Conservation (phyloP, 2,797 vertebrate species). For the Cyprinodon diabolis region DNA sequence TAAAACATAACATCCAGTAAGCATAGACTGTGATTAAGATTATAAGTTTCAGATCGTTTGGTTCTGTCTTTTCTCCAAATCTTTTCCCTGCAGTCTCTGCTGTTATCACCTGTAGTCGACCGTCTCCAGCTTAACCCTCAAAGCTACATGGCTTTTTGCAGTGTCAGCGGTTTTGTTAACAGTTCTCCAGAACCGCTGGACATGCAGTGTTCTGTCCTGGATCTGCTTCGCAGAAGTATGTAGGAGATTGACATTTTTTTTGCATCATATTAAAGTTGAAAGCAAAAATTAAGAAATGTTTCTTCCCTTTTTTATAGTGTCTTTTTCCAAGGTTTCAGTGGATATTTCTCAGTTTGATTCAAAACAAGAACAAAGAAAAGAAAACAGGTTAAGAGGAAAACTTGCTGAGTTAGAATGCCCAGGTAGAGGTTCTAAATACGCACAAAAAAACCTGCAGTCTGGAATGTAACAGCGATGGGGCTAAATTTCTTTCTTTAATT, state of each 20-base stretch:
- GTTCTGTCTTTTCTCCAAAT: constrained; percentile 19
- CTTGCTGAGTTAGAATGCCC: constrained; percentile 30
- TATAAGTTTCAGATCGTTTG: background rate
- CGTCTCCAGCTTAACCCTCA: constrained; percentile 40
- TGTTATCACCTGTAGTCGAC: constrained; percentile 75
- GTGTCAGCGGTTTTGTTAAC: constrained; percentile 63
- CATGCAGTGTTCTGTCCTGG: constrained; percentile 58
- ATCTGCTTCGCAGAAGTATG: constrained; percentile 77
- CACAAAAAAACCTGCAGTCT: too few relatives aligned
- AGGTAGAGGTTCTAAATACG: constrained; percentile 53
- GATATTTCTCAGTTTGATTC: constrained; percentile 58
- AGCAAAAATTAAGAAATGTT: background rate
- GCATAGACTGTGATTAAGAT: constrained; percentile 14
- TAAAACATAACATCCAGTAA: background rate
- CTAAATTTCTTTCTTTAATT: constrained; percentile 3
- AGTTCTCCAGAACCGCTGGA: constrained; percentile 71
- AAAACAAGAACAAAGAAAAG: constrained; percentile 12
- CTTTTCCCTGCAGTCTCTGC: constrained; percentile 73
- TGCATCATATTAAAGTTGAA: background rate
- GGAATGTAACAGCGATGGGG: background rate
- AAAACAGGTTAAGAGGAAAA: background rate
- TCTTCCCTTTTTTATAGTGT: constrained; percentile 20
- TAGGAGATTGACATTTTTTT: background rate
- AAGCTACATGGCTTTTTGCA: constrained; percentile 45
- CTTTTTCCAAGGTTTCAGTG: constrained; percentile 17